phyloP scores from a whole-genome alignment of 2,797 vertebrate genomes.

The Lophotriccus pileatus region DNA sequence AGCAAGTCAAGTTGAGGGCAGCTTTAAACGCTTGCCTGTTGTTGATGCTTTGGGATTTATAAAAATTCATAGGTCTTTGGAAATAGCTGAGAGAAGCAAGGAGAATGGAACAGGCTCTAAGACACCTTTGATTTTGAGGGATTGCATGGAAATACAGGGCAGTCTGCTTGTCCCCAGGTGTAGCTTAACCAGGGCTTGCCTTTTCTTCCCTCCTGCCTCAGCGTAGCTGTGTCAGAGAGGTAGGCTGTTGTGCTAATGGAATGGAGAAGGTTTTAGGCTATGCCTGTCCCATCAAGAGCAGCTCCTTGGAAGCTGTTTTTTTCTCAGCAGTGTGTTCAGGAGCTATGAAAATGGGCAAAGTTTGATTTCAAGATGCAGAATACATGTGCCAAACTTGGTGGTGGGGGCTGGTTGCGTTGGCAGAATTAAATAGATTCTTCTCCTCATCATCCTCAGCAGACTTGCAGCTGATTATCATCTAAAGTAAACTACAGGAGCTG shows the following conservation, averaged over 20 bases:
- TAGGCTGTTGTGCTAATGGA: not conserved
- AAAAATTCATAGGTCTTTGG: not conserved
- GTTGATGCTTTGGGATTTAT: not conserved
- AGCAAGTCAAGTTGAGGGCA: not conserved
- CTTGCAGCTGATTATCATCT: not conserved
- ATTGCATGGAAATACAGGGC: not conserved
- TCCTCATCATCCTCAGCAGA: not conserved
- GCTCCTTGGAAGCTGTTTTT: not conserved
- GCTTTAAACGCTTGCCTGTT: not conserved
- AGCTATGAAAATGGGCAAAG: not conserved
- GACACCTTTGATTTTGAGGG: not conserved
- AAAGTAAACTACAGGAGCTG: not conserved
- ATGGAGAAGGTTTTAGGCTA: not conserved
- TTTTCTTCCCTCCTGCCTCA: not conserved
- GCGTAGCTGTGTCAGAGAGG: accelerated
- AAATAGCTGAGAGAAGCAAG: not conserved
- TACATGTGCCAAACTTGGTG: accelerated
- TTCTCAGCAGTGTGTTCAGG: not conserved
- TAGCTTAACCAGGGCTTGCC: not conserved
- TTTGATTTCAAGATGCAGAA: not conserved
- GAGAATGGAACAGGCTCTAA: not conserved
- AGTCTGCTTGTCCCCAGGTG: not conserved
- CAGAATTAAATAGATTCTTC: not conserved
- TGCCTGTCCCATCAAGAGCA: not conserved
- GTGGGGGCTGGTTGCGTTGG: not conserved